Conservation (phyloP, 2,797 vertebrate species). For the Euphonia xanthogaster region DNA sequence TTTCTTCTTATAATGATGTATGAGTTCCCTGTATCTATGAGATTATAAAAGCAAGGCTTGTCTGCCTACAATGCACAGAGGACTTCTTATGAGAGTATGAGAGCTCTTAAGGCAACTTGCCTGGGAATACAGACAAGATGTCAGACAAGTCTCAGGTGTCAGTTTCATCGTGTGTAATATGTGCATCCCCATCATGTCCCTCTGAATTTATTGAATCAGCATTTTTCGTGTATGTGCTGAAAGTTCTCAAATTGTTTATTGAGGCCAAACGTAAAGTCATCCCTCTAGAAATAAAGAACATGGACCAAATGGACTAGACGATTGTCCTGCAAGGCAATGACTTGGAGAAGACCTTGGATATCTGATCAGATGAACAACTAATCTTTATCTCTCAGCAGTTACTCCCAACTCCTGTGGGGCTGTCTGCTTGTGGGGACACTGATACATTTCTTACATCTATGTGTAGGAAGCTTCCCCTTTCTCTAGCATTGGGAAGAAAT, state of each 20-base stretch:
- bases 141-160: background rate
- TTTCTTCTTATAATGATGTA: background rate
- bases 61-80: background rate
- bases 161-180: background rate
- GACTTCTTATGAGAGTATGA: background rate
- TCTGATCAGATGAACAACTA: background rate
- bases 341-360: background rate
- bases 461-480: background rate
- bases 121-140: background rate
- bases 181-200: background rate
- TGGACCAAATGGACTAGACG: background rate
- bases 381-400: background rate
- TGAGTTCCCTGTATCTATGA: background rate
- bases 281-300: background rate
- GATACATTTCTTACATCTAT: background rate
- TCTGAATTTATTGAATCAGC: background rate
- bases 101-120: background rate
- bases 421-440: background rate
- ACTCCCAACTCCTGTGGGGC: background rate
- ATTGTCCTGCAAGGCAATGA: background rate
- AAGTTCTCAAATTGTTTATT: background rate
- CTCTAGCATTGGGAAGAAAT: background rate
- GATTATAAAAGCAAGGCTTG: background rate
- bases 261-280: background rate
- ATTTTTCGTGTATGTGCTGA: background rate